Percentiles rank a stretch among this genome's conserved stretches.
Conservation (phyloP, 2,797 vertebrate species). For the Liasis olivaceus region DNA sequence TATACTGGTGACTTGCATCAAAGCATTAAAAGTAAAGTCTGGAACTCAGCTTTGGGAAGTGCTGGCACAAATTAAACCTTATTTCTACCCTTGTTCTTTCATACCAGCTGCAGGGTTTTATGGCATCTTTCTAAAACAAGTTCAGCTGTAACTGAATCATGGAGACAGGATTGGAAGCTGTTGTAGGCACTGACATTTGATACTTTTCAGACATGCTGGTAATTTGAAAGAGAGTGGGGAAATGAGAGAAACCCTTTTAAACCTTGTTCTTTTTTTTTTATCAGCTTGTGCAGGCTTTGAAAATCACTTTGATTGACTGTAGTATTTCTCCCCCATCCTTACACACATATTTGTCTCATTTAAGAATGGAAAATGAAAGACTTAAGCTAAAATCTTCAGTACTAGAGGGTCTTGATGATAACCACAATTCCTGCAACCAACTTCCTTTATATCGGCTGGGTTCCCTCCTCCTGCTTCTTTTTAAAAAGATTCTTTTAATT, state of each 20-base stretch:
- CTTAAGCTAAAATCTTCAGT: neutral
- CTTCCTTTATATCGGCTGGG: neutral
- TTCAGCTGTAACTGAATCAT: fast-evolving
- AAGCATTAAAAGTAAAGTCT: neutral
- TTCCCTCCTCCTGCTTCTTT: neutral
- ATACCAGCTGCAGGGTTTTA: conserved; percentile 6
- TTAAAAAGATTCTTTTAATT: neutral
- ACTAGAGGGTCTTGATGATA: neutral
- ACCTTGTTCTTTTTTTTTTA: neutral
- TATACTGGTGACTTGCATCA: neutral
- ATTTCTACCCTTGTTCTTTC: neutral
- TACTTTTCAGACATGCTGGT: conserved; percentile 19
- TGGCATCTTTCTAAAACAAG: neutral
- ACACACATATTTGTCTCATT: neutral
- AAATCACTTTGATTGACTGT: neutral
- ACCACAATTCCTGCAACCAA: neutral
- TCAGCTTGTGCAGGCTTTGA: neutral
- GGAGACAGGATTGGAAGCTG: neutral
- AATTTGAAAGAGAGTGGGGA: conserved; percentile 13
- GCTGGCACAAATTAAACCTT: neutral
- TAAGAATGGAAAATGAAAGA: neutral
- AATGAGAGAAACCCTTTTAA: neutral
- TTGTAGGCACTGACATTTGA: neutral
- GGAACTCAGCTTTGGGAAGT: neutral
- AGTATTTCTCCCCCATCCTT: neutral